These are phyloP conservation scores for Itoplectis maculator DNA, from an alignment of 2,888 invertebrate species.

Conservation along the genomic window DNA sequence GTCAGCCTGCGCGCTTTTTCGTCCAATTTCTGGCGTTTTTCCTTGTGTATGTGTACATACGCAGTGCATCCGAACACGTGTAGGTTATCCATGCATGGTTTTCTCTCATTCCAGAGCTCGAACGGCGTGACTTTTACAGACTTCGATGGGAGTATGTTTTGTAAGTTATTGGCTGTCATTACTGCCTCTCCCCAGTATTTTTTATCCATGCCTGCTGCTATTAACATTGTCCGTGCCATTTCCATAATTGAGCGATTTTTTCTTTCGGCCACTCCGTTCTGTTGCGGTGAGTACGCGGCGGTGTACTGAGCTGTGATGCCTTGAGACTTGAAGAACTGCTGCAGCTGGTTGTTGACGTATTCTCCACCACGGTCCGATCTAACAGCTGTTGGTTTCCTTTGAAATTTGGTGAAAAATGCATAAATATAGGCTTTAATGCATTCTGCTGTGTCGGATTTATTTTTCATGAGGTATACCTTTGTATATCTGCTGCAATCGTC, in stretches of 20 bases:
- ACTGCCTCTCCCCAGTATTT: constrained; percentile 77
- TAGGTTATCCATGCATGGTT: constrained; percentile 52
- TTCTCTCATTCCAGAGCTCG: constrained; percentile 48
- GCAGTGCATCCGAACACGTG: constrained; percentile 56
- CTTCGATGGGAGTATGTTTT: constrained; percentile 68
- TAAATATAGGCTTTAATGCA: constrained; percentile 50
- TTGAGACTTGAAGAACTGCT: constrained; percentile 69
- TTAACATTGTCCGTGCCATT: constrained; percentile 73
- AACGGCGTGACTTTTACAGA: constrained; percentile 47
- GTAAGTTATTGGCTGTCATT: constrained; percentile 70
- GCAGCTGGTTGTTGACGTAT: constrained; percentile 71
- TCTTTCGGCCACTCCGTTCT: constrained; percentile 74
- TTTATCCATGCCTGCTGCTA: constrained; percentile 70
- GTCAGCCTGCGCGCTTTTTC: constrained; percentile 44
- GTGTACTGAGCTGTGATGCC: constrained; percentile 72
- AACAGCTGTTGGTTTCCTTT: constrained; percentile 42
- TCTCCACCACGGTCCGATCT: constrained; percentile 70
- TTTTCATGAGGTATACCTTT: constrained; percentile 47
- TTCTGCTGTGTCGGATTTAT: constrained; percentile 34
- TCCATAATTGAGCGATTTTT: constrained; percentile 72
- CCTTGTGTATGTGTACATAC: constrained; percentile 58
- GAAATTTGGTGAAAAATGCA: constrained; percentile 44
- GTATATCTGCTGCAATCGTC: constrained; percentile 69
- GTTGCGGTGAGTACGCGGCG: constrained; percentile 72
- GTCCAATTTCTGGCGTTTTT: too few species aligned